Evolutionary conservation across 2,113 vertebrate species (phyloP).

Genomic region (Entomyzon cyanotis): DNA sequence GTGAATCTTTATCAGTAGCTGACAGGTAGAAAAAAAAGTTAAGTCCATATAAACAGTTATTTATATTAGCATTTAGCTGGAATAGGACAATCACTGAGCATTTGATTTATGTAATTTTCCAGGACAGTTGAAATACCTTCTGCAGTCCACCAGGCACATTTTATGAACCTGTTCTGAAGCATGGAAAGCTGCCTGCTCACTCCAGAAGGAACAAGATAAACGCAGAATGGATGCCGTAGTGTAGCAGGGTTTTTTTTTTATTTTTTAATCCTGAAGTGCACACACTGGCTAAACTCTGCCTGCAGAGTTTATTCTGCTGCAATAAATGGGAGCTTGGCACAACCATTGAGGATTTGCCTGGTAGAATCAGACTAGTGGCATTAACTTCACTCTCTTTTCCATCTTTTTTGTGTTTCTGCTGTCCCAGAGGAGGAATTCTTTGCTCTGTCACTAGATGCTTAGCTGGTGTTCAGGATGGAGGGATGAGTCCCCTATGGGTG

Average conservation of each 20-base stretch:
- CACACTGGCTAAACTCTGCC: not conserved
- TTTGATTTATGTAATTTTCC: conserved; percentile 68
- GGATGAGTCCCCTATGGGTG: not conserved
- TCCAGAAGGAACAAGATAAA: conserved; percentile 32
- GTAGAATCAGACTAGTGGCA: not conserved
- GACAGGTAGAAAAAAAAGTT: conserved; percentile 64
- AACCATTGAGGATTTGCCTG: not conserved
- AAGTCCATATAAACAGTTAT: conserved; percentile 70
- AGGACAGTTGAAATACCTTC: conserved; percentile 37
- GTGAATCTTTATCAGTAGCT: conserved; percentile 74
- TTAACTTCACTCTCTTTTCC: not conserved
- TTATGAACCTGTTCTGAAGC: conserved; percentile 45
- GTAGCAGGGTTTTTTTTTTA: not conserved
- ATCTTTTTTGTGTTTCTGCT: not conserved
- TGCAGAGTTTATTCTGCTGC: not conserved
- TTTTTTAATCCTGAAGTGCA: not conserved
- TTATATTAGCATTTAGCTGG: conserved; percentile 74
- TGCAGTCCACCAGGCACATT: conserved; percentile 33
- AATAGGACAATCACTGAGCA: conserved; percentile 48
- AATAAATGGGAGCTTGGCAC: not conserved
- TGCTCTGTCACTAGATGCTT: not conserved
- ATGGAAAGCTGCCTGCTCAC: conserved; percentile 9
- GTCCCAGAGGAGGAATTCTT: not conserved
- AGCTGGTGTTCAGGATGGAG: not conserved
- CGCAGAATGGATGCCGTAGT: not conserved